Conservation (phyloP, 2,113 vertebrate species). For the cat (Felis catus) region F.catus_Fca126_mat1.0 CM031412.1:55047501-55048000, state of each 20-base stretch:
- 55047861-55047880: neutral
- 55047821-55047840: neutral
- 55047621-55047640: neutral
- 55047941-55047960: neutral
- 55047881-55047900: neutral
- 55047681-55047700: neutral
- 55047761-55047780: neutral
- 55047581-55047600: neutral
- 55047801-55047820: neutral
- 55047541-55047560: neutral
- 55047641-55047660: neutral
- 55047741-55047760: fast-evolving
- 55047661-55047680: neutral
- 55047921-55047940: neutral
- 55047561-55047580: neutral
- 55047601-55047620: neutral
- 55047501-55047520: neutral
- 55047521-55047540: neutral
- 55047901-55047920: neutral
- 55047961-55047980: neutral
- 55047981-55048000: neutral
- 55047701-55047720: neutral
- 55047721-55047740: neutral
- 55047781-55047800: neutral
- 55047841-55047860: neutral